A percentile compares a stretch with the other conserved stretches of the same genome.
phyloP scores from a whole-genome alignment of 1,140 invertebrate genomes.

The Schlechtendalia chinensis region DNA sequence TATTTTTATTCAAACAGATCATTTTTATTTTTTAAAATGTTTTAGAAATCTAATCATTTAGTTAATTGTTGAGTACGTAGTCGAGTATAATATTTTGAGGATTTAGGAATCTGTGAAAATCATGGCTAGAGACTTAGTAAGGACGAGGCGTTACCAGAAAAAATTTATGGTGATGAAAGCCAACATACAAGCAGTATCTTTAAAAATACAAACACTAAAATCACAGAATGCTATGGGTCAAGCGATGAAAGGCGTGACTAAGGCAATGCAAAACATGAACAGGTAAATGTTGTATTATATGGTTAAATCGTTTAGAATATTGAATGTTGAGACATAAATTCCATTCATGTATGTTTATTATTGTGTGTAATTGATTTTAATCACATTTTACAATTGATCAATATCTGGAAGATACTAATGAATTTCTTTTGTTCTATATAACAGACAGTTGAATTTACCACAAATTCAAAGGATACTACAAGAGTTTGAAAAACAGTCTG shows the following conservation, averaged over 20 bases:
- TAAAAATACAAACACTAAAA: slow-evolving; percentile 97
- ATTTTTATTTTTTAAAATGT: slow-evolving; percentile 14
- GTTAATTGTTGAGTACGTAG: slow-evolving; percentile 34
- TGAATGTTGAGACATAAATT: too few species aligned
- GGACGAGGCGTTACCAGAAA: slow-evolving; percentile 92
- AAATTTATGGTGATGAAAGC: slow-evolving; percentile 99
- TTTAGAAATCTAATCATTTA: slow-evolving; percentile 25
- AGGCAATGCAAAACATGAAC: slow-evolving; percentile 99
- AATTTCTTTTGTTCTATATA: not conserved
- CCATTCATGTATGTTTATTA: not conserved
- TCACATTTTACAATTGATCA: slow-evolving; percentile 12
- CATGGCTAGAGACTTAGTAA: slow-evolving; percentile 98
- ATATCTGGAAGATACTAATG: not conserved
- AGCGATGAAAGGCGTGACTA: slow-evolving; percentile 98
- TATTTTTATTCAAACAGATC: not conserved
- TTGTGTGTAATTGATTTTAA: not conserved
- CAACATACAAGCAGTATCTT: slow-evolving; percentile 97
- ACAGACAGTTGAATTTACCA: slow-evolving; percentile 90
- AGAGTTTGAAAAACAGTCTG: slow-evolving; percentile 99
- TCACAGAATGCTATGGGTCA: slow-evolving; percentile 99
- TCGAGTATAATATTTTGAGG: slow-evolving; percentile 51
- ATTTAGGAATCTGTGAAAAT: slow-evolving; percentile 97
- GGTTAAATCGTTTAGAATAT: too few species aligned
- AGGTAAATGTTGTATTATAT: slow-evolving; percentile 62
- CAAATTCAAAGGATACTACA: slow-evolving; percentile 99